phyloP scores from a whole-genome alignment of 2,888 invertebrate genomes.

The Seira musarum region DNA sequence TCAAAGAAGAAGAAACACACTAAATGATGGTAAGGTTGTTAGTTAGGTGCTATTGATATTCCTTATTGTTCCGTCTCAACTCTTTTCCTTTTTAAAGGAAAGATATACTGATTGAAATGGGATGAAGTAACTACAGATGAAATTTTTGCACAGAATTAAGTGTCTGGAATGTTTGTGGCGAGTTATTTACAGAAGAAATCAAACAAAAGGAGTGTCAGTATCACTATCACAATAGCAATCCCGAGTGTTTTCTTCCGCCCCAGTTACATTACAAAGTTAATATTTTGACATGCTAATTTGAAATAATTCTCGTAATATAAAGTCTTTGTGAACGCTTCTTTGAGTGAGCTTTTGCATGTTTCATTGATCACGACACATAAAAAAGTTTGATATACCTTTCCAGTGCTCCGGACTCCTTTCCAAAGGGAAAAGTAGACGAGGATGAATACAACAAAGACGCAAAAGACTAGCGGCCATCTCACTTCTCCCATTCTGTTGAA shows the following conservation, averaged over 20 bases:
- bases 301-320: too few species aligned
- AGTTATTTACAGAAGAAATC: too few species aligned
- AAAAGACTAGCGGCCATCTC: conserved; percentile 90
- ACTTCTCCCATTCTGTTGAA: conserved; percentile 90
- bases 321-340: too few species aligned
- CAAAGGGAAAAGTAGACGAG: conserved; percentile 96
- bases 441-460: conserved; percentile 91
- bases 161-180: too few species aligned
- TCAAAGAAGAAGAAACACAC: background rate
- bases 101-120: background rate
- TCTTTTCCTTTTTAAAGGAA: background rate
- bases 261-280: too few species aligned
- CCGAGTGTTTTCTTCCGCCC: too few species aligned
- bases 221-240: too few species aligned
- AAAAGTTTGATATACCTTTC: conserved; percentile 80
- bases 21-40: background rate
- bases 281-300: too few species aligned
- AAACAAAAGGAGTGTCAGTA: too few species aligned
- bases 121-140: background rate
- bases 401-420: conserved; percentile 94
- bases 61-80: background rate
- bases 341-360: too few species aligned
- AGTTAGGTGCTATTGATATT: background rate
- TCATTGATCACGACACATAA: too few species aligned
- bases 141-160: background rate